Evolutionary conservation across 2,888 invertebrate genomes (phyloP), one percentile per base, ranked within the genome.

Genomic region (Synergus japonicus): DNA sequence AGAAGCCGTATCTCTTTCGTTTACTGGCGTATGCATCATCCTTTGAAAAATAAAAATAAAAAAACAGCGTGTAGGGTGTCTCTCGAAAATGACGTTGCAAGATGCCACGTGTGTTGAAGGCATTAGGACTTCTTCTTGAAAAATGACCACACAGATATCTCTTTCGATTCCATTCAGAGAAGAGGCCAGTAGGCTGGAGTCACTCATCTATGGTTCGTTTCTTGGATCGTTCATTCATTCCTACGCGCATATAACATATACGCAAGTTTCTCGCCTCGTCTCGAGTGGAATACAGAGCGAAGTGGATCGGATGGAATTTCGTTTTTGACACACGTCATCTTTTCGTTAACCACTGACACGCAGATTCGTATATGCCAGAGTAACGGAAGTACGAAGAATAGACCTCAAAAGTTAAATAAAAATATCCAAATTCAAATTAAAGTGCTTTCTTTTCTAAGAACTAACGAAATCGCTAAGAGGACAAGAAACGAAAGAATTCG

Each of bases 121-220:
- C 83, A 84, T 84, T 84, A 87, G 87, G 86, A 84, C 85, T 82
- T 83, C 84, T 82, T 85, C 85, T 86, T 83, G 83, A 88, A 85
- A 89, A 89, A 90, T 90, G 90, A 89, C 89, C 90, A 87, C 88
- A 89, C 88, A 85, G 85, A 88, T 87, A 87, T 89, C 89, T 88
- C 86, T 86, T 87, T 87, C 86, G 85, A 80, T 85, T 87, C 87
- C 88, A 89, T 88, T 89, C 85, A 88, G 85, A 83, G 82, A 83
- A 83, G 83, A 83, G 83, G 84, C 81, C 83, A 82, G 82, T 83
- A 83, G 83, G 82, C 82, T 76, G 86, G 83, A 86, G 85, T 87
- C 87, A 86, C 84, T 84, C 85, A 15, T 65, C 65, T 65, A 65
- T 41, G 43, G 44, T 67, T 67, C 67, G 41, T 66, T 83, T 82